A percentile compares a stretch with the other conserved stretches of the same genome.
These are phyloP conservation scores for Trichosurus vulpecula DNA, from an alignment of 2,797 vertebrate species.

Conservation along the genomic window DNA sequence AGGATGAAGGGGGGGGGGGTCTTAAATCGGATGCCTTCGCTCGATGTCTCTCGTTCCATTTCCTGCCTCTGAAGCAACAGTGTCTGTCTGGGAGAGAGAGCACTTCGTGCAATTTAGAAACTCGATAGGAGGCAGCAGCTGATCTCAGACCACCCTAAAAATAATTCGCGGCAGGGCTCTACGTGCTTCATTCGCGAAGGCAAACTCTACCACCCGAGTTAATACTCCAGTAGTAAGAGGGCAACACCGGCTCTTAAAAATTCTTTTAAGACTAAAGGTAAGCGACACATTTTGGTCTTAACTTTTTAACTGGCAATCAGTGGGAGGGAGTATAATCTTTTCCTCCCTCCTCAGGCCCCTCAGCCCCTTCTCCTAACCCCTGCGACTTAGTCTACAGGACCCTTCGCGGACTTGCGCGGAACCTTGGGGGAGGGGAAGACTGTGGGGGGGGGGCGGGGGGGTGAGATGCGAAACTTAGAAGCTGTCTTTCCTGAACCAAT, in stretches of 20 bases:
- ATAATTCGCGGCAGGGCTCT: slow-evolving; percentile 82
- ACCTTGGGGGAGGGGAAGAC: not conserved
- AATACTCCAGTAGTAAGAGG: slow-evolving; percentile 72
- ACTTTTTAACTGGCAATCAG: slow-evolving; percentile 55
- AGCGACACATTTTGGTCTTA: slow-evolving; percentile 70
- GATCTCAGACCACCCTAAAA: slow-evolving; percentile 88
- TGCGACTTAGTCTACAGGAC: not conserved
- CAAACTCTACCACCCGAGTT: slow-evolving; percentile 79
- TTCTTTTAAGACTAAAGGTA: slow-evolving; percentile 65
- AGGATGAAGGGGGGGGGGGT: slow-evolving; percentile 68
- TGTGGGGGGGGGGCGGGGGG: not conserved
- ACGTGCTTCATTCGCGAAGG: slow-evolving; percentile 74
- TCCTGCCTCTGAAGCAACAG: slow-evolving; percentile 77
- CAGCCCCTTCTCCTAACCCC: slow-evolving; percentile 64
- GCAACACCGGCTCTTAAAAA: slow-evolving; percentile 49
- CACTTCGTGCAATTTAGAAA: slow-evolving; percentile 83
- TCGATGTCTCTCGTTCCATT: slow-evolving; percentile 78
- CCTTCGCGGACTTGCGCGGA: not conserved
- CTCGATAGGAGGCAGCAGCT: slow-evolving; percentile 89
- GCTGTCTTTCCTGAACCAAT: not conserved
- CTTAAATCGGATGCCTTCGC: slow-evolving; percentile 57
- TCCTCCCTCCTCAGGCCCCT: slow-evolving; percentile 26
- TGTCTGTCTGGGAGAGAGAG: slow-evolving; percentile 75
- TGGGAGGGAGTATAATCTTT: slow-evolving; percentile 61
- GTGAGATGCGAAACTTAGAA: slow-evolving; percentile 35